These are phyloP conservation scores for Synergus umbraculus DNA, from an alignment of 2,888 invertebrate species.

Conservation along the genomic window DNA sequence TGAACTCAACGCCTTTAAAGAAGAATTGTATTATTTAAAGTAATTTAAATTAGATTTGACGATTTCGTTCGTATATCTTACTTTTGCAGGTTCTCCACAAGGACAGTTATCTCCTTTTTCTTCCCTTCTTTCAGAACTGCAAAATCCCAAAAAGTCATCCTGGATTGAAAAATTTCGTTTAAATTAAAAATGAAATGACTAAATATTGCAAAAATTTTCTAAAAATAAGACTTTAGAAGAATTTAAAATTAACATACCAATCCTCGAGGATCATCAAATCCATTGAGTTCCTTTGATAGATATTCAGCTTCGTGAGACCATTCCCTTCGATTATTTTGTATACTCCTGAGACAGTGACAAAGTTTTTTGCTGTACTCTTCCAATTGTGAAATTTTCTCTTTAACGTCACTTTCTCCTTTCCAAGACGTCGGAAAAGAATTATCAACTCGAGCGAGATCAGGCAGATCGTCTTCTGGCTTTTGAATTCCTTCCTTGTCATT, in stretches of 20 bases:
- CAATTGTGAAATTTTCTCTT: conserved; percentile 44
- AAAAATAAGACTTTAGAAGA: neutral
- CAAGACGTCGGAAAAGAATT: conserved; percentile 1
- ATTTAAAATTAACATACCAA: conserved; percentile 18
- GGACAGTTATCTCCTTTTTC: conserved; percentile 9
- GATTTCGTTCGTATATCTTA: neutral
- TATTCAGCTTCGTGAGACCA: conserved; percentile 44
- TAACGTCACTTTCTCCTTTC: conserved; percentile 31
- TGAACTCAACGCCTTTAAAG: too few relatives aligned
- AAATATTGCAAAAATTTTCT: neutral
- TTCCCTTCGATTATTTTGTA: conserved; percentile 45
- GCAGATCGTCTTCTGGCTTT: neutral
- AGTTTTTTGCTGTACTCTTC: conserved; percentile 48
- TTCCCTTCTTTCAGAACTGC: neutral
- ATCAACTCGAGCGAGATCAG: neutral
- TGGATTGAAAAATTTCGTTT: neutral
- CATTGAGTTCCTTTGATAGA: conserved; percentile 44
- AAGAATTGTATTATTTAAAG: too few relatives aligned
- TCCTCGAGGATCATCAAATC: conserved; percentile 2
- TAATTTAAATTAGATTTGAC: too few relatives aligned
- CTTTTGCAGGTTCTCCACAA: conserved; percentile 15
- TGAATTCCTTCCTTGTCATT: conserved; percentile 14
- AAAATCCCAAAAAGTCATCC: neutral
- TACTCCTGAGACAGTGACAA: conserved; percentile 46
- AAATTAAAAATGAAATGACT: neutral